Evolutionary conservation across 2,113 vertebrate species (phyloP).

Genomic region (Progne subis): DNA sequence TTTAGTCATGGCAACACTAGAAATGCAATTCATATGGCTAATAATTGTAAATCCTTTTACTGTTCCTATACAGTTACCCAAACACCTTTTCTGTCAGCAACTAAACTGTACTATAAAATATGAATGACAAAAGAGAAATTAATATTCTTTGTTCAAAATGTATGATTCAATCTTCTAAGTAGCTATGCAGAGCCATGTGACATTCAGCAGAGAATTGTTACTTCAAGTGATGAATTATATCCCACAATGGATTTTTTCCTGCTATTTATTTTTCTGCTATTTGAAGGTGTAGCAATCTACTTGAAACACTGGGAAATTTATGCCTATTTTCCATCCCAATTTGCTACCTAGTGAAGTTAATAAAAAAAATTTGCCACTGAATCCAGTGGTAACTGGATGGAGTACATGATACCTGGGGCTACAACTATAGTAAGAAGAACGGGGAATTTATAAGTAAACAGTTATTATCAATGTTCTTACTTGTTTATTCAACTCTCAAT

Average conservation of each 20-base stretch:
- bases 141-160: constrained; percentile 26
- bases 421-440: background rate
- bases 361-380: background rate
- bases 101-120: background rate
- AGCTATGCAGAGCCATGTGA: background rate
- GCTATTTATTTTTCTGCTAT: background rate
- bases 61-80: background rate
- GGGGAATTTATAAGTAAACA: background rate
- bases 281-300: background rate
- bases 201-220: constrained; percentile 21
- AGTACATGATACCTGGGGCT: background rate
- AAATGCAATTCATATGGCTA: background rate
- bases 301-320: background rate
- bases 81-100: background rate
- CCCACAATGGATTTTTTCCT: background rate
- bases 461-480: background rate
- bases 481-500: background rate
- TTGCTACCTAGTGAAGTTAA: background rate
- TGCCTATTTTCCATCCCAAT: background rate
- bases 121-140: constrained; percentile 7
- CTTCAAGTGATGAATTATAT: constrained; percentile 3
- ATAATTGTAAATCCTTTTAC: constrained; percentile 1
- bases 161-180: constrained; percentile 50
- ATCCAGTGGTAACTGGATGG: background rate
- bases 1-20: background rate